Percentiles rank a stretch among this genome's conserved stretches.
Evolutionary conservation across 2,113 vertebrate genomes (phyloP).

Genomic region (Dicerorhinus sumatrensis): DNA sequence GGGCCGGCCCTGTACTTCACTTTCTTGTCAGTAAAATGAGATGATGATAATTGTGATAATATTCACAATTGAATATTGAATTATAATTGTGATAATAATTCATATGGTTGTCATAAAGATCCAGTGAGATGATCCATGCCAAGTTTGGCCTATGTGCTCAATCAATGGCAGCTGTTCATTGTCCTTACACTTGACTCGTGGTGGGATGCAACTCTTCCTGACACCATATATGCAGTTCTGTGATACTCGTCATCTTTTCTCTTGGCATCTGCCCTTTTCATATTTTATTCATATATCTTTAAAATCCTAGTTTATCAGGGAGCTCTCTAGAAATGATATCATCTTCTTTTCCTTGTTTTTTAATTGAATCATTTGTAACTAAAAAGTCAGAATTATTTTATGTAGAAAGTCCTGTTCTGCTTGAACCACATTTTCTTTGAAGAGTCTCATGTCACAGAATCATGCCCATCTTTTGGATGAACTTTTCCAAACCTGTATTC

Average conservation of each 20-base stretch:
- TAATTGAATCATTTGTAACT: neutral
- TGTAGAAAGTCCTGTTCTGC: neutral
- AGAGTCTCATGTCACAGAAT: neutral
- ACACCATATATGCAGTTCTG: neutral
- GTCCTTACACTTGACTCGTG: neutral
- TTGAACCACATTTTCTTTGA: neutral
- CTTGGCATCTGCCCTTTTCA: too few species aligned
- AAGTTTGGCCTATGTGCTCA: neutral
- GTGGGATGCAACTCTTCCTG: neutral
- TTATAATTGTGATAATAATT: neutral
- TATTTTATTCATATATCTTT: neutral
- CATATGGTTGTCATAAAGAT: neutral
- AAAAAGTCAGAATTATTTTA: neutral
- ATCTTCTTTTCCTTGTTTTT: neutral
- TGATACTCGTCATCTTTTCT: neutral
- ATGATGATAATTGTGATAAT: neutral
- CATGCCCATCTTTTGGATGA: neutral
- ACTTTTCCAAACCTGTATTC: neutral
- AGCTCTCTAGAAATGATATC: neutral
- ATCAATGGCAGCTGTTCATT: neutral
- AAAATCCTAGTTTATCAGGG: neutral
- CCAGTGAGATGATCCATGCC: neutral
- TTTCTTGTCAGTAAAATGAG: neutral
- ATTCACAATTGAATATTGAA: neutral
- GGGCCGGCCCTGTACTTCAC: neutral